Evolutionary conservation across 2,797 vertebrate species (phyloP).

Genomic region (Propithecus deckenii): DNA sequence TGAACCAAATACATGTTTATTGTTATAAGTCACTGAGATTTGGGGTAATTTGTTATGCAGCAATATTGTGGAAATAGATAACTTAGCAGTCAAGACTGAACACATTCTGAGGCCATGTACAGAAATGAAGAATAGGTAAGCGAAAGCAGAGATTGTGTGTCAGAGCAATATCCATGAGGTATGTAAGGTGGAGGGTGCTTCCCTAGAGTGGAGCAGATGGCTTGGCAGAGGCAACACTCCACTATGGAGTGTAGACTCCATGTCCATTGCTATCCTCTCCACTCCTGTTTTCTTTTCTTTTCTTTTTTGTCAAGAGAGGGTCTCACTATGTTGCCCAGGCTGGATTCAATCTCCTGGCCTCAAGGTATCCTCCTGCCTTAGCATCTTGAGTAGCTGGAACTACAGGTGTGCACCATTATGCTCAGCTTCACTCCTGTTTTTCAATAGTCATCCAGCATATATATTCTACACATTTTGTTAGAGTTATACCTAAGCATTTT

Average conservation of each 20-base stretch:
- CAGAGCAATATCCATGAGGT: background rate
- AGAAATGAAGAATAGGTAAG: background rate
- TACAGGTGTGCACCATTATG: background rate
- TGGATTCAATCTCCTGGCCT: background rate
- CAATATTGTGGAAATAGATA: background rate
- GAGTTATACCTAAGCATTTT: background rate
- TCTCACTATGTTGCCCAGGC: background rate
- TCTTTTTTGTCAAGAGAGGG: background rate
- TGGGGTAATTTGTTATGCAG: background rate
- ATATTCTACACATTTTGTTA: background rate
- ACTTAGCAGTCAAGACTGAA: background rate
- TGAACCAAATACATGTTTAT: background rate
- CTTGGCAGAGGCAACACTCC: background rate
- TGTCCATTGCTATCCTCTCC: background rate
- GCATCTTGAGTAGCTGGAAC: background rate
- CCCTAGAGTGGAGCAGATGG: background rate
- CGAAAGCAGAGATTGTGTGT: background rate
- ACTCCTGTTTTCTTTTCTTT: background rate
- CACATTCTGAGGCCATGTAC: background rate
- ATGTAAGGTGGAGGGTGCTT: background rate
- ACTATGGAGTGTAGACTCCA: background rate
- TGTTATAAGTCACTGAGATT: background rate
- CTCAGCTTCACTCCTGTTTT: background rate
- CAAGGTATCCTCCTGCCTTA: background rate
- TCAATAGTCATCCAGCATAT: background rate